These are phyloP conservation scores for Xenopus borealis DNA, from an alignment of 2,113 vertebrate species.

Conservation along the genomic window DNA sequence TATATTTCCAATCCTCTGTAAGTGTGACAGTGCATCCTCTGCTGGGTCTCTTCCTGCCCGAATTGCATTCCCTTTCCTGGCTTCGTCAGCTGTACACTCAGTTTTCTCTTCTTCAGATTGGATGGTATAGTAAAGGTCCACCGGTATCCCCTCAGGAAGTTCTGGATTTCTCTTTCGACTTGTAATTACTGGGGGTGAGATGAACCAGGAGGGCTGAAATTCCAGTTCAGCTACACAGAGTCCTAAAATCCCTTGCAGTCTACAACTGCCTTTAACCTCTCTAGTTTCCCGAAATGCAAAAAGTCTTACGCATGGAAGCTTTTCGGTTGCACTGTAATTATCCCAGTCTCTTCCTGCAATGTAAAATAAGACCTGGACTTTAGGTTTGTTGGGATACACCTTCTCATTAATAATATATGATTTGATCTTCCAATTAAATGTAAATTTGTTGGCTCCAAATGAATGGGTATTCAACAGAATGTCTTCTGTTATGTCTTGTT, in stretches of 20 bases:
- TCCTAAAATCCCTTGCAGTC: conserved; percentile 75
- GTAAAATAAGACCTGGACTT: conserved; percentile 87
- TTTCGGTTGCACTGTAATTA: conserved; percentile 67
- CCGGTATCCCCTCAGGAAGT: conserved; percentile 68
- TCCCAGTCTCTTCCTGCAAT: conserved; percentile 87
- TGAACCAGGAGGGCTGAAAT: conserved; percentile 81
- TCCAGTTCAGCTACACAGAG: conserved; percentile 85
- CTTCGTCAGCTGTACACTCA: conserved; percentile 74
- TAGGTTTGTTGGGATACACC: conserved; percentile 76
- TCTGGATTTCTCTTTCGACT: conserved; percentile 71
- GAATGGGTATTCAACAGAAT: conserved; percentile 64
- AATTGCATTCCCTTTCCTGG: conserved; percentile 73
- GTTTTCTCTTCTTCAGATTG: conserved; percentile 64
- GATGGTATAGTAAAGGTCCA: conserved; percentile 90
- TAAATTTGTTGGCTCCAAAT: conserved; percentile 68
- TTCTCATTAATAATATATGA: conserved; percentile 76
- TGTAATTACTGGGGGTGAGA: conserved; percentile 61
- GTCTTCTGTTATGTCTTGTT: conserved; percentile 77
- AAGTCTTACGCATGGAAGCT: conserved; percentile 84
- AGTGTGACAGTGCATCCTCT: conserved; percentile 67
- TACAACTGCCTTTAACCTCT: conserved; percentile 82
- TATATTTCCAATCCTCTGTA: conserved; percentile 78
- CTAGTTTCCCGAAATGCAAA: conserved; percentile 89
- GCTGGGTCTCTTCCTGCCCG: conserved; percentile 74
- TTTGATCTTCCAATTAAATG: conserved; percentile 85